Evolutionary conservation across 2,797 vertebrate species (phyloP).

Genomic region (Hemitrygon akajei): DNA sequence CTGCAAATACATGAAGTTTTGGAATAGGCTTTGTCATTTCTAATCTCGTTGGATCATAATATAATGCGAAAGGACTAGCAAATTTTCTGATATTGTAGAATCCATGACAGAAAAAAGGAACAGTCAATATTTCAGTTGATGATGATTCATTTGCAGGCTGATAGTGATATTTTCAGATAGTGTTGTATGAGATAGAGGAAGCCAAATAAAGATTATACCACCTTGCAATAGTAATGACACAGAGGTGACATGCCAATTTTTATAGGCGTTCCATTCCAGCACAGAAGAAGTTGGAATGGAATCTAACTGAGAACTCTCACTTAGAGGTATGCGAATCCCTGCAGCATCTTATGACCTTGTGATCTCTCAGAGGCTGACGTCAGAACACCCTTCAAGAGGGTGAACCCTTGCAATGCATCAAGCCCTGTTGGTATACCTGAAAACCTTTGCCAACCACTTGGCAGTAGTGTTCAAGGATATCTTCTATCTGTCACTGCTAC

Average conservation of each 20-base stretch:
- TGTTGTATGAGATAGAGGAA: background rate
- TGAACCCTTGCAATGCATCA: too few species aligned
- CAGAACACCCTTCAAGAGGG: too few species aligned
- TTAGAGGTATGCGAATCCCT: background rate
- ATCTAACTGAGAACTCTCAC: background rate
- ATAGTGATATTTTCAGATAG: background rate
- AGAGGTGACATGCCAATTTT: background rate
- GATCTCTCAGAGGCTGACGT: too few species aligned
- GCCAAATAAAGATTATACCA: background rate
- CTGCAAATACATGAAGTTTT: background rate
- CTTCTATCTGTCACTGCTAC: too few species aligned
- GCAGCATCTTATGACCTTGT: too few species aligned
- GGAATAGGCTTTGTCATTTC: background rate
- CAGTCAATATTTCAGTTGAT: too few species aligned
- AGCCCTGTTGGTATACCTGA: too few species aligned
- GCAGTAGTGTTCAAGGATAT: too few species aligned
- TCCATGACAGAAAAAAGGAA: background rate
- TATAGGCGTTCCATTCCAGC: background rate
- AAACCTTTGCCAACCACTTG: too few species aligned
- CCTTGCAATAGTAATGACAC: background rate
- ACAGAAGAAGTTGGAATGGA: background rate
- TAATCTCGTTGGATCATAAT: too few species aligned
- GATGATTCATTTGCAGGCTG: background rate
- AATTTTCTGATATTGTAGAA: background rate
- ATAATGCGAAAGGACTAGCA: background rate